phyloP scores from a whole-genome alignment of 35 echinoderm and acorn worm genomes.

The Heliocidaris tuberculata region DNA sequence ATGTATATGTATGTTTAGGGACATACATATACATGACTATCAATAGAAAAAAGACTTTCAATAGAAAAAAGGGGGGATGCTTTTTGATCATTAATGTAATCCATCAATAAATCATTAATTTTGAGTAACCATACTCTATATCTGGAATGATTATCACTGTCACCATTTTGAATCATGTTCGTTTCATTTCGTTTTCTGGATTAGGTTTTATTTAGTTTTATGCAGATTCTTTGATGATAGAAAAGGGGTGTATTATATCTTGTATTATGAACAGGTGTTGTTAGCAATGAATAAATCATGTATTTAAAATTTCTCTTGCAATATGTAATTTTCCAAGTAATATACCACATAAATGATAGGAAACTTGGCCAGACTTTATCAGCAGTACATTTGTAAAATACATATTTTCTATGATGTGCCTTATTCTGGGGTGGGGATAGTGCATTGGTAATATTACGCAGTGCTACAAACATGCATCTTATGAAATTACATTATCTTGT shows the following conservation, averaged over 20 bases:
- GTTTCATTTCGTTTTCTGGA: not conserved
- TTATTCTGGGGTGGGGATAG: not conserved
- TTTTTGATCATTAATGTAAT: too few species aligned
- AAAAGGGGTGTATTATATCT: too few species aligned
- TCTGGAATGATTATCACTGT: too few species aligned
- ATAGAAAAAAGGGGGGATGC: too few species aligned
- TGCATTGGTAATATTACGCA: not conserved
- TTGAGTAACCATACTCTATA: too few species aligned
- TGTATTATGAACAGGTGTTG: not conserved
- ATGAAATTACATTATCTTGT: not conserved
- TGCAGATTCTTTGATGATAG: not conserved
- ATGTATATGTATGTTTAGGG: too few species aligned
- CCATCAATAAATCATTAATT: too few species aligned
- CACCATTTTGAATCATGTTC: not conserved
- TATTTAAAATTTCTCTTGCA: not conserved
- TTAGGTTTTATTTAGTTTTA: not conserved
- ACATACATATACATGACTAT: too few species aligned
- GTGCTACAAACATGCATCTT: not conserved
- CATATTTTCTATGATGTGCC: not conserved
- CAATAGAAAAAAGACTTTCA: too few species aligned
- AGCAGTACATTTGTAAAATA: not conserved
- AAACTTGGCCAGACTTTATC: not conserved
- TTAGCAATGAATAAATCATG: not conserved
- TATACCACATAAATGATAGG: not conserved
- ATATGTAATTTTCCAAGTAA: not conserved